phyloP scores from a whole-genome alignment of 2,888 invertebrate species.

The Nudaria mundana region DNA sequence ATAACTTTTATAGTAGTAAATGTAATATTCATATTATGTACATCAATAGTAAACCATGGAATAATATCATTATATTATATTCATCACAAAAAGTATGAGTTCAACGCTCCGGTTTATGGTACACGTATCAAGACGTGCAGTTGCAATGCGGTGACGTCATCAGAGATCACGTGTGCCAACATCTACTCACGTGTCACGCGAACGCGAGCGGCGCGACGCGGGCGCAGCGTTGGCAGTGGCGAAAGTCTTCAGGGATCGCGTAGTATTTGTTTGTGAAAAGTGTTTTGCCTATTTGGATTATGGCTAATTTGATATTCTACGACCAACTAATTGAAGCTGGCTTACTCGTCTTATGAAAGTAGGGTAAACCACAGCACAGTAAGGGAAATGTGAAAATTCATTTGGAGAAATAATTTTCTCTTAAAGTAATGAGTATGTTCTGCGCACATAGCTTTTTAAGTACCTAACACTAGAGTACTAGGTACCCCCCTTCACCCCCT shows the following conservation, averaged over 20 bases:
- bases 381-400: no score
- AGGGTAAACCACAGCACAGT: no score
- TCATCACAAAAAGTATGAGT: constrained; percentile 13
- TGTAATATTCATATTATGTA: neutral
- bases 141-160: constrained; percentile 30
- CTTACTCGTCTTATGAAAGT: no score
- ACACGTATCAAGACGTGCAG: constrained; percentile 14
- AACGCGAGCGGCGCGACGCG: neutral
- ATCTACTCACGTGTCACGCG: constrained; percentile 21
- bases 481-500: no score
- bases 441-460: no score
- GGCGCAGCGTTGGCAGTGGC: no score
- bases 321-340: no score
- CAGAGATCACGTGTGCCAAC: constrained; percentile 26
- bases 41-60: neutral
- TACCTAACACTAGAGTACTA: no score
- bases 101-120: constrained; percentile 30
- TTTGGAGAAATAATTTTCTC: no score
- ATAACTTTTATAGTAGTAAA: neutral
- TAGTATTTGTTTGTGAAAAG: neutral
- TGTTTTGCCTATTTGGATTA: no score
- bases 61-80: constrained; percentile 5
- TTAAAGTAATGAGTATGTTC: no score
- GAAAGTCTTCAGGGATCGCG: neutral
- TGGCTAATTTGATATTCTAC: neutral